Evolutionary conservation across 2,113 vertebrate genomes (phyloP), one percentile per base, ranked within the genome.

Genomic region (Peromyscus polionotus): DNA sequence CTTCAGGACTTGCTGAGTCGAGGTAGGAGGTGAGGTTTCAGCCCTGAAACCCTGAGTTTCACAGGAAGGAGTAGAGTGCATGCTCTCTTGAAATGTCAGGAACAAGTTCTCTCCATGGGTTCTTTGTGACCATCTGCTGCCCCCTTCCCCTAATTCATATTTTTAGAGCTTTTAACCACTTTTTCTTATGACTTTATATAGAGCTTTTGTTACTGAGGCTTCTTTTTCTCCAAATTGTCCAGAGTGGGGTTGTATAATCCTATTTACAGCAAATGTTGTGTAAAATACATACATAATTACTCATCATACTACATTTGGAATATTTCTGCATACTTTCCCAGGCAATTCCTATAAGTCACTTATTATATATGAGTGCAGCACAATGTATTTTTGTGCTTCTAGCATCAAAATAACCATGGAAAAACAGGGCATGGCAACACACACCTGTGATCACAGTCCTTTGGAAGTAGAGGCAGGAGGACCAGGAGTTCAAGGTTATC

Each of bases 11-110:
- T 54, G 22, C 72, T 61, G n/a, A 73, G 72, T 57, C 9, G 1
- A 22, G n/a, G 13, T 0, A 1, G 20, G 36, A 9, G 26, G 7
- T 48, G 6, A 85, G 93, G 59, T 36, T 28, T 72, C 51, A 72
- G 54, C 28, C 19, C 36, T 45, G 68, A 77, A 73, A 63, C 33
- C 86, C 83, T 68, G 51, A 65, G 54, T 48, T 94, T 90, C 31
- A 31, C 1, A 0, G 9, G 36, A 11, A 42, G 13, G 12, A 5
- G 19, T 0, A 0, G 70, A 6, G 8, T 31, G 24, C 4, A 0
- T 10, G 20, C 7, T 48, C 72, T 39, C 36, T 10, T 16, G 72
- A 91, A 39, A 39, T 19, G 2, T 1, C 6, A 17, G 42, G 17
- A 90, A 67, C 39, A 73, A 31, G 39, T 19, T 3, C 51, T n/a